These are phyloP conservation scores for Forbesichthys papilliferus DNA, from an alignment of 2,113 vertebrate genomes.

Conservation along the genomic window DNA sequence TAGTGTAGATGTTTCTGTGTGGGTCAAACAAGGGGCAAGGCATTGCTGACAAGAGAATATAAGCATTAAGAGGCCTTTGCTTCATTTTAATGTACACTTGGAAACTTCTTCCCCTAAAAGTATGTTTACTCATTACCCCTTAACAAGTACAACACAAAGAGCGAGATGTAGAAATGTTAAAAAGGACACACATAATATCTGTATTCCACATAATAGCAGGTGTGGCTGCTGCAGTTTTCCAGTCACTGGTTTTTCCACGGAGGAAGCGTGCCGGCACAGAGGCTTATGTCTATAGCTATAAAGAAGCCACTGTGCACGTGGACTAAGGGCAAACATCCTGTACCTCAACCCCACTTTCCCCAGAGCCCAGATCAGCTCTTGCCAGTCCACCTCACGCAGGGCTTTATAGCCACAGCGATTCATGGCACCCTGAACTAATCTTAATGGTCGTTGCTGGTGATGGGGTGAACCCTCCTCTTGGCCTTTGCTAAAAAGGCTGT, in stretches of 20 bases:
- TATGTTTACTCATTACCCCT: constrained; percentile 14
- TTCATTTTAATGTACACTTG: constrained; percentile 31
- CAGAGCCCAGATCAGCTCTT: constrained; percentile 23
- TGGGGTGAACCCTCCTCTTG: constrained; percentile 50
- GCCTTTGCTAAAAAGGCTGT: constrained; percentile 42
- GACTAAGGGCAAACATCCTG: constrained; percentile 63
- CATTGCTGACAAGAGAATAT: constrained; percentile 17
- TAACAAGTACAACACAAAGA: background rate
- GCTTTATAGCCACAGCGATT: constrained; percentile 59
- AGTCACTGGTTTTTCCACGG: constrained; percentile 61
- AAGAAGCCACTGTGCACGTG: constrained; percentile 52
- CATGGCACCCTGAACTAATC: constrained; percentile 64
- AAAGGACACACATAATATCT: constrained; percentile 22
- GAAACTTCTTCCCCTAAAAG: constrained; percentile 4
- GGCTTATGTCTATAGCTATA: constrained; percentile 14
- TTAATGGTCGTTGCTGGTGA: constrained; percentile 54
- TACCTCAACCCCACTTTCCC: constrained; percentile 15
- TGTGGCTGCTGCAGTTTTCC: constrained; percentile 55
- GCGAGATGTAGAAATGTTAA: background rate
- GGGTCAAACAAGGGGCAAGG: background rate
- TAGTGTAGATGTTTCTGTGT: constrained; percentile 6
- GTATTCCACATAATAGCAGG: constrained; percentile 36
- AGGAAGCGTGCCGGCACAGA: constrained; percentile 53
- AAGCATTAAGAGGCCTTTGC: constrained; percentile 20
- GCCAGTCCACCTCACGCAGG: constrained; percentile 48